Percentiles rank a stretch among this genome's conserved stretches.
phyloP scores from a whole-genome alignment of 1,140 invertebrate genomes.

The Trypoxylus dichotomus region DNA sequence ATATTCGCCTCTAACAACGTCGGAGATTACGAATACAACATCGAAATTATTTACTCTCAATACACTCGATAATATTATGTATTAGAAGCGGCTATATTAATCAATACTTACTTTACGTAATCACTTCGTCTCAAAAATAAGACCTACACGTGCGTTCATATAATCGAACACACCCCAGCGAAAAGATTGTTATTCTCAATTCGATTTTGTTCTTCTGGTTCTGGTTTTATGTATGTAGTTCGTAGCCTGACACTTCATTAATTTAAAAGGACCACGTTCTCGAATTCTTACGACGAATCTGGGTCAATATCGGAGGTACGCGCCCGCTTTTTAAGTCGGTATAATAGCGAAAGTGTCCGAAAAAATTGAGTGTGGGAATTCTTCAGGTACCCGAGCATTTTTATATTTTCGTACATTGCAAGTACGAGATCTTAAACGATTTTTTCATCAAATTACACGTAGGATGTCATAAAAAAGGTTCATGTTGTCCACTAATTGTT shows the following conservation, averaged over 20 bases:
- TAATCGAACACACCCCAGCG: background rate
- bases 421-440: too few relatives aligned
- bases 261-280: slow-evolving; percentile 1
- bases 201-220: background rate
- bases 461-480: too few relatives aligned
- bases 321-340: too few relatives aligned
- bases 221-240: background rate
- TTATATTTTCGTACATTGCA: too few relatives aligned
- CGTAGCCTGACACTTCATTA: background rate
- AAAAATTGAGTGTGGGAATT: too few relatives aligned
- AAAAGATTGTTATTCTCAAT: background rate
- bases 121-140: too few relatives aligned
- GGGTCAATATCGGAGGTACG: background rate
- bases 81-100: background rate
- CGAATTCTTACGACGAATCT: background rate
- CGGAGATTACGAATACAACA: background rate
- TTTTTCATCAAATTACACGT: too few relatives aligned
- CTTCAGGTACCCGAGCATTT: too few relatives aligned
- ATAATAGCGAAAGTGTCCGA: too few relatives aligned
- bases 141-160: too few relatives aligned
- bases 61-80: background rate
- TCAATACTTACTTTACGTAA: background rate
- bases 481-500: too few relatives aligned
- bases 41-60: background rate
- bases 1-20: background rate